phyloP scores from a whole-genome alignment of 2,113 vertebrate species.

The Heptranchias perlo region DNA sequence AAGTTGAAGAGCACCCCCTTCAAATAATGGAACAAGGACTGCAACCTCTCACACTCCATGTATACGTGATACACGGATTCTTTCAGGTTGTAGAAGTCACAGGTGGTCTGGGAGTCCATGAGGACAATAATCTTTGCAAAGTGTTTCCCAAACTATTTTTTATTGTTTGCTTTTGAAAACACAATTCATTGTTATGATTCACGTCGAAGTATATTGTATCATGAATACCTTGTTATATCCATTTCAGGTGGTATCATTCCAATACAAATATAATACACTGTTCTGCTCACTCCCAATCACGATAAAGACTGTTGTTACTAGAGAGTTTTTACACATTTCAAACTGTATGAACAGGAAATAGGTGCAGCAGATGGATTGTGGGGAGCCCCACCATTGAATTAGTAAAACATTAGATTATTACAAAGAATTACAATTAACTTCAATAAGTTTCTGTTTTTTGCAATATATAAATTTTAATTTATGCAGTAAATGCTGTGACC shows the following conservation, averaged over 20 bases:
- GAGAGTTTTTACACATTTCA: not conserved
- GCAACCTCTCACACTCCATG: too few species aligned
- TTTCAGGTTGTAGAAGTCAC: too few species aligned
- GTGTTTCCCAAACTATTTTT: too few species aligned
- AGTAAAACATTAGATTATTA: not conserved
- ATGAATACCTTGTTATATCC: not conserved
- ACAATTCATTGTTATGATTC: not conserved
- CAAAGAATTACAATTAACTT: not conserved
- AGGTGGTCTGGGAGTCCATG: too few species aligned
- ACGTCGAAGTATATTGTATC: not conserved
- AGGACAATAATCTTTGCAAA: not conserved
- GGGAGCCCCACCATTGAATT: not conserved
- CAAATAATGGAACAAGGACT: too few species aligned
- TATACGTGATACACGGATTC: too few species aligned
- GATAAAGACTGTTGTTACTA: not conserved
- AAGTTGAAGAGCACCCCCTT: too few species aligned
- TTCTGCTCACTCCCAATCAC: not conserved
- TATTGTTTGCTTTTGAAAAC: too few species aligned
- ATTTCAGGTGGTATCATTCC: not conserved
- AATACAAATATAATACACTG: not conserved
- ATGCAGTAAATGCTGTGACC: too few species aligned
- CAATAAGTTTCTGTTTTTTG: not conserved
- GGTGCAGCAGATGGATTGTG: not conserved
- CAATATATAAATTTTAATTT: too few species aligned
- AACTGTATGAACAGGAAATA: not conserved